Conservation (phyloP, 1,140 invertebrate species). For the Aphaenogaster rudis region DNA sequence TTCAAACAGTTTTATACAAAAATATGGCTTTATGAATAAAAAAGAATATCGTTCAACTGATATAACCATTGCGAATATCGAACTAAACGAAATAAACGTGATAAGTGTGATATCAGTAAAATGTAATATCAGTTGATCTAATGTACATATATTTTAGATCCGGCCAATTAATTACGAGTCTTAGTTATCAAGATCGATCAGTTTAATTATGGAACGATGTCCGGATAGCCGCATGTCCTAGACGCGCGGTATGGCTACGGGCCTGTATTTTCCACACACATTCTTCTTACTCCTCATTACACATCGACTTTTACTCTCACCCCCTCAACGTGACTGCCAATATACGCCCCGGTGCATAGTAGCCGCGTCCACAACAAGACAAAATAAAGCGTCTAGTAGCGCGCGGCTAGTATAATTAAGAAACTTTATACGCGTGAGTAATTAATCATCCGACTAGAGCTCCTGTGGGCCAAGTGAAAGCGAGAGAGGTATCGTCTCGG, state of each 20-base stretch:
- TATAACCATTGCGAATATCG: background rate
- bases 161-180: background rate
- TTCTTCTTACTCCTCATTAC: conserved; percentile 24
- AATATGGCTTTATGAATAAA: conserved; percentile 8
- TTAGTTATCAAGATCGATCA: background rate
- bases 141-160: background rate
- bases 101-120: background rate
- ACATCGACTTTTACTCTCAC: conserved; percentile 11
- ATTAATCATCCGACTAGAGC: conserved; percentile 49
- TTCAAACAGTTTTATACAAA: background rate
- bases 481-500: conserved; percentile 35
- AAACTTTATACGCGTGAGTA: conserved; percentile 49
- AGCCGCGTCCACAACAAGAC: conserved; percentile 13
- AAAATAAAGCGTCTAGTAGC: conserved; percentile 29
- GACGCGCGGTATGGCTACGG: background rate
- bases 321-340: conserved; percentile 20
- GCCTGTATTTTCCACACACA: background rate
- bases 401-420: conserved; percentile 48
- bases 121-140: background rate
- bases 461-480: conserved; percentile 37
- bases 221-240: background rate
- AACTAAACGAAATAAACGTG: background rate
- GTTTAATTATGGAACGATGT: conserved; percentile 7
- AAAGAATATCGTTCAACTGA: background rate
- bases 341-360: background rate